These are phyloP conservation scores for Arctocebus calabarensis DNA, from an alignment of 2,797 vertebrate genomes.

Conservation along the genomic window DNA sequence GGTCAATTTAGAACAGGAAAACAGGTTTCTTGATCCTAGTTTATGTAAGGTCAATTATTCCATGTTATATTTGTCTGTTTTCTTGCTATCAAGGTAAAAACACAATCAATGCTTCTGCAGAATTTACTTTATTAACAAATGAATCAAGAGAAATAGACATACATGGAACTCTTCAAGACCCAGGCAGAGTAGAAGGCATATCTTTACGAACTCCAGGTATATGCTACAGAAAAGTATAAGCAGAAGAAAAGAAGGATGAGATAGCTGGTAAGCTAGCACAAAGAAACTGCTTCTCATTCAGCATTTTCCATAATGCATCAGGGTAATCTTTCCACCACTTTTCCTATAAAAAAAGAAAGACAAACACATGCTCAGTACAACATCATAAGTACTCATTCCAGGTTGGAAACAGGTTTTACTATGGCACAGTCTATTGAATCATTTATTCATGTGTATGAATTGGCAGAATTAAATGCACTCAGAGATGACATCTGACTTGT, in stretches of 20 bases:
- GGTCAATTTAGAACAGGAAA: background rate
- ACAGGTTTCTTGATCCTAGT: background rate
- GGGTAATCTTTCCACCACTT: constrained; percentile 85
- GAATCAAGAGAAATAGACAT: constrained; percentile 16
- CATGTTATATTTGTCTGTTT: background rate
- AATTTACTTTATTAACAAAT: constrained; percentile 77
- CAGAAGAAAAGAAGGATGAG: background rate
- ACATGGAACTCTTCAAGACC: background rate
- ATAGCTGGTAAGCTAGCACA: background rate
- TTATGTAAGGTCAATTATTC: background rate
- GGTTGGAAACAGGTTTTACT: background rate
- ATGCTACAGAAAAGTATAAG: background rate
- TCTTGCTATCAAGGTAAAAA: constrained; percentile 50
- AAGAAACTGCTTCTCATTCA: constrained; percentile 66
- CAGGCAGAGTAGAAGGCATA: background rate
- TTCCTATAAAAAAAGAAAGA: constrained; percentile 81
- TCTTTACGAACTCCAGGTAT: background rate
- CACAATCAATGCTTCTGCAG: constrained; percentile 16
- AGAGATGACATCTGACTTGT: background rate
- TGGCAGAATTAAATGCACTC: background rate
- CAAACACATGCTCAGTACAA: background rate
- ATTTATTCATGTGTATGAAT: background rate
- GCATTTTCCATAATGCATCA: constrained; percentile 87
- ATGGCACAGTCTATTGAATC: background rate
- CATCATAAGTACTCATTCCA: background rate